Base-by-base conservation (phyloP, 2,888 invertebrate species). In the Athalia rosae region DNA sequence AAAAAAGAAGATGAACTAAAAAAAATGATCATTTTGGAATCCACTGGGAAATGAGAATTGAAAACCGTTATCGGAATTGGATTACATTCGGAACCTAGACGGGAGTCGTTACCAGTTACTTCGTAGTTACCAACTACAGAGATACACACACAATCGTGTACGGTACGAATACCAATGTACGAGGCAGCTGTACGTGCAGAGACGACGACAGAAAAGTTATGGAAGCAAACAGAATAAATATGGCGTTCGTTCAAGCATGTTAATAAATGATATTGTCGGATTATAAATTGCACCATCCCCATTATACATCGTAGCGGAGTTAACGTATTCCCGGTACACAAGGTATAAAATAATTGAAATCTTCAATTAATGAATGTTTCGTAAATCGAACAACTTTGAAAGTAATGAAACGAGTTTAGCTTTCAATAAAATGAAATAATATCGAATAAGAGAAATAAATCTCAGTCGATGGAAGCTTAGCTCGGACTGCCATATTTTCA, bases 51-150 rank as follows among this genome's bases (percentile, higher is more conserved):
- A 61, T 59, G 61, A 74, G 61, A 74, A 74, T 59, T 62, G 48
- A 74, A 62, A 59, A 74, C 74, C 50, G 74, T 74, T 74, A 61
- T 28, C 62, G 74, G 74, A 74, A 74, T 74, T 74, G 74, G 74
- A 74, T 74, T 74, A 61, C 61, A 11, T 56, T 61, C 45, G 11
- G 48, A 61, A 59, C 50, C 48, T 15, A 61, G 28, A 62, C 74
- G n/a, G 41, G 3, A 11, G 11, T 62, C 47, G 11, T 7, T 1
- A n/a, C 7, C 11, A 6, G n/a, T 53, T 7, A 11, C 67, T 50
- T 67, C 0, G 6, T 11, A 11, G 11, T 50, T 50, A n/a, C 47
- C 9, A 50, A 48, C 67, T 41, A 67, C 67, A 28, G 45, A 45
- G 41, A 63, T 45, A 9, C 48, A 66, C 66, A 48, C 15, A 48